Percentiles rank a stretch among this genome's conserved stretches.
Evolutionary conservation across 2,113 vertebrate species (phyloP).

Genomic region (Myrmophylax atrothorax): DNA sequence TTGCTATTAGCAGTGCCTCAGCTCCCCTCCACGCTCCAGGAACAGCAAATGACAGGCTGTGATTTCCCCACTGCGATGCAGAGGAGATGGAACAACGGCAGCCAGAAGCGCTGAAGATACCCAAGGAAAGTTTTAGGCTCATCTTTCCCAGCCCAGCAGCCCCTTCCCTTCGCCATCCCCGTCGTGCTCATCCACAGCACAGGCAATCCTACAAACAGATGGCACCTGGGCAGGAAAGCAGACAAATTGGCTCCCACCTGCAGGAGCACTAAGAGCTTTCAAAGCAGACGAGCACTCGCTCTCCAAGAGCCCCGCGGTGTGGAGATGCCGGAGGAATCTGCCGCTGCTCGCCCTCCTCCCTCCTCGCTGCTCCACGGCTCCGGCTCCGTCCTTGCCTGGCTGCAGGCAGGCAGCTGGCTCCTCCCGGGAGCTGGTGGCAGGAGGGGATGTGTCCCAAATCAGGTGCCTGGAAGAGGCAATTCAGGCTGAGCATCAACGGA

Average conservation of each 20-base stretch:
- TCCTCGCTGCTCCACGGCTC: background rate
- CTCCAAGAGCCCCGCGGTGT: background rate
- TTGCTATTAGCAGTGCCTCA: slow-evolving; percentile 58
- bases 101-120: background rate
- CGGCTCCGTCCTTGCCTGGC: background rate
- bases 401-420: background rate
- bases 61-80: slow-evolving; percentile 48
- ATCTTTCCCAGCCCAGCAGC: background rate
- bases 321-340: background rate
- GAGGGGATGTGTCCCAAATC: background rate
- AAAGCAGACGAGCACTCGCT: background rate
- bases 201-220: background rate
- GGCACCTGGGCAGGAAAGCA: slow-evolving; percentile 59
- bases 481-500: background rate
- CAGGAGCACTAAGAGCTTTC: background rate
- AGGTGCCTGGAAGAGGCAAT: background rate
- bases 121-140: background rate
- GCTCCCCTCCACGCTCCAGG: slow-evolving; percentile 58
- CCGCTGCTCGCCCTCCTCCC: background rate
- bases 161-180: background rate
- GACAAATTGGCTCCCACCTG: slow-evolving; percentile 53
- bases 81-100: background rate
- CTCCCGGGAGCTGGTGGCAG: background rate
- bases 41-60: slow-evolving; percentile 63
- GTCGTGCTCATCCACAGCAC: background rate